Evolutionary conservation across 2,888 invertebrate genomes (phyloP), one percentile per base, ranked within the genome.

Genomic region (Dryobotodes eremita): DNA sequence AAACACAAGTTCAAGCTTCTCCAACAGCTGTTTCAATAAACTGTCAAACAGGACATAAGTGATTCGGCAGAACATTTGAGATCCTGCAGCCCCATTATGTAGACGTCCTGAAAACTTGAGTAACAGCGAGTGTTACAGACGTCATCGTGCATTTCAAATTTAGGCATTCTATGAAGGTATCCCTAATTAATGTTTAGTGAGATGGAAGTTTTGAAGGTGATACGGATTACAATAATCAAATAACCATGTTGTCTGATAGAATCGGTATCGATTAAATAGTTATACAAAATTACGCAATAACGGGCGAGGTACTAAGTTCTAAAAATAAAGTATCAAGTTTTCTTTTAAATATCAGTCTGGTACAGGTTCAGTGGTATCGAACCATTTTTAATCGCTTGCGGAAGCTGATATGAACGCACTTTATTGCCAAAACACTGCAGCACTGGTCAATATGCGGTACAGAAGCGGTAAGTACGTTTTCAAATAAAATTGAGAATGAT

Each of bases 401-500:
- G 48, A 48, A 65, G 6, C n/a, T 64, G 46, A 76, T 55, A 59
- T 36, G 5, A 36, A 59, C 42, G 53, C 53, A 65, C 23, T 75
- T 64, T 76, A 59, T 70, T 80, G 26, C 46, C 50, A 70, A 76
- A 80, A 81, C 53, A 82, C n/a, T 57, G 10, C 65, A 74, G 5
- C 26, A 31, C 15, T 57, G 11, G 11, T 8, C n/a, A 46, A 17
- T 46, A 31, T 4, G 15, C 36, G 3, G 8, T 46, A 62, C n/a
- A 17, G 17, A 36, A 23, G 53, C 6, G 10, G 10, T 46, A 17
- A 31, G 6, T 36, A 59, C 4, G 36, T 66, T 72, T 46, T 53
- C 2, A 46, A 50, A 65, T 59, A 11, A 46, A 66, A n/a, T 17
- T 20, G 20, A 17, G 4, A 17, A 26, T 23, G 4, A 23, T 46